Evolutionary conservation across 1,140 invertebrate species (phyloP).

Genomic region (Macrobrachium rosenbergii): DNA sequence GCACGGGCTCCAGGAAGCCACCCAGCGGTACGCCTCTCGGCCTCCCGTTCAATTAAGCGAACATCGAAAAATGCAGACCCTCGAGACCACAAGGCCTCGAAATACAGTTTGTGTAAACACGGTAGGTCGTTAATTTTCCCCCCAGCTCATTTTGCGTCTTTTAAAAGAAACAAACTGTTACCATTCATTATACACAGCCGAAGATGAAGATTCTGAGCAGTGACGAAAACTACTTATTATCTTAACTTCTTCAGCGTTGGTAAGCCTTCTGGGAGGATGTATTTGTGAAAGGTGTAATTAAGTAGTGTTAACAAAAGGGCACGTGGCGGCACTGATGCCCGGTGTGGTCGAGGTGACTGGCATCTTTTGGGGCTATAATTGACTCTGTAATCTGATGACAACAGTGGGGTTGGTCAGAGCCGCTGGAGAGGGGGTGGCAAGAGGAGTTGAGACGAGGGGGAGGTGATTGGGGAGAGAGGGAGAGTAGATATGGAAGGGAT

Average conservation of each 20-base stretch:
- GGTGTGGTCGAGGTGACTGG: slow-evolving; percentile 33
- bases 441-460: background rate
- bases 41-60: background rate
- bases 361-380: slow-evolving; percentile 40
- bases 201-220: too few relatives aligned
- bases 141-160: background rate
- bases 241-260: too few relatives aligned
- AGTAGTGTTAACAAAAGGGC: slow-evolving; percentile 2
- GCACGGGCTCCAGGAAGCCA: slow-evolving; percentile 14
- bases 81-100: too few relatives aligned
- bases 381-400: slow-evolving; percentile 59
- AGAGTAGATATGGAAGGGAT: background rate
- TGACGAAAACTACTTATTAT: too few relatives aligned
- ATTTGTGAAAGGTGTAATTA: too few relatives aligned
- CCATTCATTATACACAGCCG: background rate
- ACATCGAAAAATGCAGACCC: background rate
- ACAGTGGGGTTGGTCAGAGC: slow-evolving; percentile 19
- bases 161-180: too few relatives aligned
- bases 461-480: background rate
- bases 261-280: too few relatives aligned
- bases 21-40: background rate
- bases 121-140: background rate
- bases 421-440: background rate
- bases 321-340: slow-evolving; percentile 9
- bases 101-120: background rate